Conservation (phyloP, 2,888 invertebrate species). For the Dryadula phaetusa region DNA sequence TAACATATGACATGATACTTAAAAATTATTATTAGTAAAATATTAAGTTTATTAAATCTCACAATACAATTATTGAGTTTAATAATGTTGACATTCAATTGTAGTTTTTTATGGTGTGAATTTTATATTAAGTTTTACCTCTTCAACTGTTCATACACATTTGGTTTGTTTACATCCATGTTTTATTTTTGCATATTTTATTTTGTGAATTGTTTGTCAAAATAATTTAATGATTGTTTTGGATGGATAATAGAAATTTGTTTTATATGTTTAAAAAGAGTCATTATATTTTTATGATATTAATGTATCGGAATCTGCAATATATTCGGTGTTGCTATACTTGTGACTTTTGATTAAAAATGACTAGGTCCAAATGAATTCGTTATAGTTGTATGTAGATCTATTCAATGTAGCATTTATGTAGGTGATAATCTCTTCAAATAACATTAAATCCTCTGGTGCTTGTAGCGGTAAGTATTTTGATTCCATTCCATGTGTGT, state of each 20-base stretch:
- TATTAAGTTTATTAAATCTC: slow-evolving; percentile 34
- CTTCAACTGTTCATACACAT: slow-evolving; percentile 72
- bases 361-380: slow-evolving; percentile 9
- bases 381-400: slow-evolving; percentile 24
- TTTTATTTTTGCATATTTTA: slow-evolving; percentile 79
- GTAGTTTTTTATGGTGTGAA: slow-evolving; percentile 79
- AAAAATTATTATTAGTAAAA: slow-evolving; percentile 37
- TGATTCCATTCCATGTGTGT: slow-evolving; percentile 76
- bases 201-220: slow-evolving; percentile 79
- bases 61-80: slow-evolving; percentile 38
- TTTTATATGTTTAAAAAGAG: slow-evolving; percentile 60
- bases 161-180: slow-evolving; percentile 80
- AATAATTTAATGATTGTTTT: slow-evolving; percentile 76
- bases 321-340: slow-evolving; percentile 59
- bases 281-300: slow-evolving; percentile 64
- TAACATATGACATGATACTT: slow-evolving; percentile 45
- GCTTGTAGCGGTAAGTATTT: slow-evolving; percentile 77
- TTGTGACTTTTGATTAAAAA: slow-evolving; percentile 1
- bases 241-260: slow-evolving; percentile 75
- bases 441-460: slow-evolving; percentile 74
- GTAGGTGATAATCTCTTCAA: slow-evolving; percentile 38
- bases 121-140: slow-evolving; percentile 63
- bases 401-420: slow-evolving; percentile 37
- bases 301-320: slow-evolving; percentile 81
- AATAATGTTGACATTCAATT: slow-evolving; percentile 50